Evolutionary conservation across 1,140 invertebrate species (phyloP), one percentile per base, ranked within the genome.

Genomic region (Temnothorax curvispinosus): DNA sequence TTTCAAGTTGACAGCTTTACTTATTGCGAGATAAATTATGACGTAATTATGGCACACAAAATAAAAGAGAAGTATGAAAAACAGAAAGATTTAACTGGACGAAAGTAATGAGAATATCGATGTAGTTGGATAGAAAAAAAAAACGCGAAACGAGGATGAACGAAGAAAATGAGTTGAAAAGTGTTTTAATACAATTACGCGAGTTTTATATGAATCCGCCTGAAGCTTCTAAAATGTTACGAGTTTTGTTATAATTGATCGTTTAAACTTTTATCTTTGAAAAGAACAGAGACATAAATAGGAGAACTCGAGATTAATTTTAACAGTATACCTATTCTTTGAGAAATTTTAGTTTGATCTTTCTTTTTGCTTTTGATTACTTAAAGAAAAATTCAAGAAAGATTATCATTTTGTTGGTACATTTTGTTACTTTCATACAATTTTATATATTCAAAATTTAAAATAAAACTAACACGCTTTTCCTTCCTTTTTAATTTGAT

Each of bases 161-260:
- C 21, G 35, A 41, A 41, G 52, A 58, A 58, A 58, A 75, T 58
- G 52, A 58, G 52, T 58, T 75, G 32, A 41, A 54, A 74, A 75
- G n/a, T 75, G 52, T 75, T 75, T 8, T 41, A 58, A 75, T 11
- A 75, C 54, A 58, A 75, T 75, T 58, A 60, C 52, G 13, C 3
- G 52, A 75, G 54, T 75, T 75, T 58, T 58, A 9, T 75, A 75
- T 75, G 54, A 75, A 75, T 75, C 35, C 13, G 38, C 13, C 54
- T 41, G 38, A n/a, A 75, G 54, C 38, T 44, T 44, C 18, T 60
- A 21, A 75, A 58, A 75, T 27, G 18, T 72, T 54, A 54, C 50
- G 38, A 75, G 38, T 18, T 75, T 74, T 44, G 54, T 75, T 75
- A 75, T 75, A 44, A 75, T 75, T 38, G 21, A 75, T 41, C n/a